phyloP scores from a whole-genome alignment of 2,113 vertebrate genomes.

The Phycodurus eques region DNA sequence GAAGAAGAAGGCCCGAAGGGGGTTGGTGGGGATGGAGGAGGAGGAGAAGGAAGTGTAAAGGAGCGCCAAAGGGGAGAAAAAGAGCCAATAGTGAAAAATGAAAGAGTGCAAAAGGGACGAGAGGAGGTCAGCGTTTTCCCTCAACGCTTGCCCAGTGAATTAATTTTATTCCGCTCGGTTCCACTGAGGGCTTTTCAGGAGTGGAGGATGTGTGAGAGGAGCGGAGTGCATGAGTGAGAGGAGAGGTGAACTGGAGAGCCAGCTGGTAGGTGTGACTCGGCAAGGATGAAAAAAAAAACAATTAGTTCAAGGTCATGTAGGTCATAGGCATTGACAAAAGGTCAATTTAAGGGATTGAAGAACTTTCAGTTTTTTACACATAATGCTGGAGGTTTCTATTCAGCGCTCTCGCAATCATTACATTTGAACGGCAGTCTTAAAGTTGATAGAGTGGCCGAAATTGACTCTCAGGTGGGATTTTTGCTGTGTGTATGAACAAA shows the following conservation, averaged over 20 bases:
- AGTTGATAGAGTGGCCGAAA: not conserved
- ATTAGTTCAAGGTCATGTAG: not conserved
- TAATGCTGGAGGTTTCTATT: constrained; percentile 11
- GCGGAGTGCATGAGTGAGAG: constrained; percentile 34
- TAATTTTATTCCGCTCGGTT: constrained; percentile 85
- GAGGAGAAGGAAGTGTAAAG: constrained; percentile 55
- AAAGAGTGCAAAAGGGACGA: constrained; percentile 83
- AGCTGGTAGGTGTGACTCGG: constrained; percentile 16
- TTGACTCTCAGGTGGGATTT: not conserved
- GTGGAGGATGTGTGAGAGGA: constrained; percentile 73
- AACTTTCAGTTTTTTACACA: not conserved
- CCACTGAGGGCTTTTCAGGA: constrained; percentile 91
- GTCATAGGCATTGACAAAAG: not conserved
- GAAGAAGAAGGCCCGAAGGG: constrained; percentile 45
- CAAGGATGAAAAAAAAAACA: not conserved
- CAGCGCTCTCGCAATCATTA: no score
- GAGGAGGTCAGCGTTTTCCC: constrained; percentile 98
- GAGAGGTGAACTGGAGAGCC: constrained; percentile 22
- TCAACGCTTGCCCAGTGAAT: constrained; percentile 94
- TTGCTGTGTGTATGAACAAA: no score
- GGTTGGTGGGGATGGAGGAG: constrained; percentile 4
- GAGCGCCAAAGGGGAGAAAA: constrained; percentile 69
- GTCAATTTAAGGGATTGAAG: not conserved
- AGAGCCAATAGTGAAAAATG: constrained; percentile 84
- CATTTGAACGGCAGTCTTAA: not conserved